Conservation (phyloP, 1,140 invertebrate species). For the Leptopilina boulardi region DNA sequence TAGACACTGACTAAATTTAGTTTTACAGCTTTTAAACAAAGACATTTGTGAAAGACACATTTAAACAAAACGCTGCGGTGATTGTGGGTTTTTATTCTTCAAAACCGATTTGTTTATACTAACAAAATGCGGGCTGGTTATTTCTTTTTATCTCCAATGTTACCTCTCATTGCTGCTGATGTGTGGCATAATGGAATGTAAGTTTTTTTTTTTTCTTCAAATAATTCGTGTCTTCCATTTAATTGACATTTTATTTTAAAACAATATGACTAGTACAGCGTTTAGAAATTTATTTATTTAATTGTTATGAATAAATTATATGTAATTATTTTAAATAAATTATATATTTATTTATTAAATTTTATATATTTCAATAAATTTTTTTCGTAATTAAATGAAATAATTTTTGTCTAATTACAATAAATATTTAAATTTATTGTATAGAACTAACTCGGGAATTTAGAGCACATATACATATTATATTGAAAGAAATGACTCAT, state of each 20-base stretch:
- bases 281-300: too few relatives aligned
- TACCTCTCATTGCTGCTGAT: constrained; percentile 67
- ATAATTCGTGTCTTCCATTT: constrained; percentile 12
- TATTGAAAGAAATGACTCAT: background rate
- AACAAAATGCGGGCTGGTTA: constrained; percentile 68
- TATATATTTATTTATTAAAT: too few relatives aligned
- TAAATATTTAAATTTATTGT: background rate
- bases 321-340: too few relatives aligned
- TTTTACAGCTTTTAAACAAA: constrained; percentile 28
- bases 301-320: too few relatives aligned
- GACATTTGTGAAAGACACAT: background rate
- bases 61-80: constrained; percentile 43
- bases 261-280: too few relatives aligned
- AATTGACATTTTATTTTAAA: too few relatives aligned
- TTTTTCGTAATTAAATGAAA: too few relatives aligned
- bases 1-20: background rate
- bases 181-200: constrained; percentile 72
- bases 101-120: constrained; percentile 55
- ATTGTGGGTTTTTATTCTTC: constrained; percentile 30
- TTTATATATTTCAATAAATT: too few relatives aligned
- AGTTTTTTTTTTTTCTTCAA: constrained; percentile 57
- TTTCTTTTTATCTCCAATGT: constrained; percentile 65
- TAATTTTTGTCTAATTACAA: background rate
- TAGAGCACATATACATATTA: too few relatives aligned
- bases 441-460: background rate